Evolutionary conservation across 1,140 invertebrate genomes (phyloP), one percentile per base, ranked within the genome.

Genomic region (Diabrotica undecimpunctata): DNA sequence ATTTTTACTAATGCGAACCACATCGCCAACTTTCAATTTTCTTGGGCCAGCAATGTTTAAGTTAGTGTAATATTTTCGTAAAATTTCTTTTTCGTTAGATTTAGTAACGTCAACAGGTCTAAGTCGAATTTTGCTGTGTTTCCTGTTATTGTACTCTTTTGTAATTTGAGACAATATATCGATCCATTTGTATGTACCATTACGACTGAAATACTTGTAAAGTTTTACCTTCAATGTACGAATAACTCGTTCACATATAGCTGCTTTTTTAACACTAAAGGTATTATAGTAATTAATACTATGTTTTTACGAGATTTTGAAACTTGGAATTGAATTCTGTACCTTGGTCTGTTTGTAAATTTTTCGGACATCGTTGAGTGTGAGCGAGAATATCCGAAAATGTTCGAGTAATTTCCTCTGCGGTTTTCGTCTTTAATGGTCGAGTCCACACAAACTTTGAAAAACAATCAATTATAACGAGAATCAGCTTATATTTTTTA

Each of bases 371-470:
- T 36, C 73, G 25, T 25, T 25, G 1, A 25, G 1, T 25, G 61
- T 66, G 53, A 12, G 3, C 38, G 35, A 77, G 68, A 73, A 79
- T 56, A 70, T 70, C 58, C 64, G 65, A 53, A 25, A 25, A 25
- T 25, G 25, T 4, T 25, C 25, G 25, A 25, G 25, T 25, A 2
- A 25, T 1, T 4, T 25, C 25, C 25, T 25, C 25, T 2, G 68
- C 78, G 57, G 64, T 79, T 75, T 84, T 84, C 9, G 66, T 77
- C 78, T 81, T 81, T 39, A 84, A 14, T 6, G 80, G 77, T 35
- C 77, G 51, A n/a, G 76, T 76, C 25, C 25, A 25, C 1, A 25
- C 1, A 25, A 2, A 25, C 4, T 25, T 25, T 4, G 25, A 25
- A 25, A 25, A 25, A 25, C 25, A 25, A 25, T 25, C 25, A 25